Evolutionary conservation across 1,140 invertebrate species (phyloP).

Genomic region (Heliothis virescens): DNA sequence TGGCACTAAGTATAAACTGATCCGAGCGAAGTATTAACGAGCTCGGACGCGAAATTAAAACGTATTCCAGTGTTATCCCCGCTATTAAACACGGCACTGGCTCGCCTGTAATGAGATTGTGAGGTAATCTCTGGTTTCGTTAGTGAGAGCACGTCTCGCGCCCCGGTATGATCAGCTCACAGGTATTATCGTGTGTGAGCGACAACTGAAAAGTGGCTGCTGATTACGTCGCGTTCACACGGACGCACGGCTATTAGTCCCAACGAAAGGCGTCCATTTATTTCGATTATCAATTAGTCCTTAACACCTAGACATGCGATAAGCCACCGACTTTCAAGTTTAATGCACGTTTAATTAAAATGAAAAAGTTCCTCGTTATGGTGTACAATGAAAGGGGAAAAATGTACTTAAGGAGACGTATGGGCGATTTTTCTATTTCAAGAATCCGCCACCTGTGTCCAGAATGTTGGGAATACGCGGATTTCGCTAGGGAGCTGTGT

Average conservation of each 20-base stretch:
- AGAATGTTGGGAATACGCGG: constrained; percentile 64
- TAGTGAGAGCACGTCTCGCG: constrained; percentile 54
- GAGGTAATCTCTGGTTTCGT: constrained; percentile 70
- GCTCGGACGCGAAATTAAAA: constrained; percentile 65
- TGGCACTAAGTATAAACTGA: constrained; percentile 47
- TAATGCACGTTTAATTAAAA: constrained; percentile 81
- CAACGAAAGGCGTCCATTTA: constrained; percentile 74
- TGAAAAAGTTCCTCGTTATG: constrained; percentile 73
- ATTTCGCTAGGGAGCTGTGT: constrained; percentile 57
- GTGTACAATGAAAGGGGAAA: constrained; percentile 70
- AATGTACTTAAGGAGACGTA: constrained; percentile 58
- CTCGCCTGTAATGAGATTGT: constrained; percentile 65
- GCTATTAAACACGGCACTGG: constrained; percentile 61
- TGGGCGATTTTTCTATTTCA: constrained; percentile 58
- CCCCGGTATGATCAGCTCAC: constrained; percentile 45
- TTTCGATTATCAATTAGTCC: constrained; percentile 83
- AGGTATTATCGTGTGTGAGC: constrained; percentile 67
- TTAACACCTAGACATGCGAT: constrained; percentile 78
- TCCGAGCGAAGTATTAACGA: constrained; percentile 58
- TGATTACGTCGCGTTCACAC: constrained; percentile 76
- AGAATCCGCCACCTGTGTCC: constrained; percentile 70
- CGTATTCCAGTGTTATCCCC: constrained; percentile 59
- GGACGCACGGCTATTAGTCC: constrained; percentile 72
- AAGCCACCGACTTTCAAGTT: constrained; percentile 70
- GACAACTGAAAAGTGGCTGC: constrained; percentile 81